These are phyloP conservation scores for Syritta pipiens DNA, from an alignment of 2,888 invertebrate species.

Conservation along the genomic window DNA sequence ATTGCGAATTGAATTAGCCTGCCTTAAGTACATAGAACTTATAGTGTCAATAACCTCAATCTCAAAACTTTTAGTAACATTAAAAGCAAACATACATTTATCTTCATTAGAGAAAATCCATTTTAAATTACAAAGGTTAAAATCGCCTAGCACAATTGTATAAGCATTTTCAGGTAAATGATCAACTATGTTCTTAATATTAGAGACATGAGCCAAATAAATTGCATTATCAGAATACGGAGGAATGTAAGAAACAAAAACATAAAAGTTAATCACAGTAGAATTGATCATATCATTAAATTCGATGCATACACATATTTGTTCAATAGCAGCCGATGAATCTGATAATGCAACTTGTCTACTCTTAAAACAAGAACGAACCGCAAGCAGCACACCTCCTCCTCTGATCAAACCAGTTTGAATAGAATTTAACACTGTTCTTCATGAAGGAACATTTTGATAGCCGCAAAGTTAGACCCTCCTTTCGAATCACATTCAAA, in stretches of 20 bases:
- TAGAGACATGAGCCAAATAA: too few species aligned
- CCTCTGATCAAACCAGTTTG: neutral
- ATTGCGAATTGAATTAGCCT: too few species aligned
- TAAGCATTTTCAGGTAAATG: too few species aligned
- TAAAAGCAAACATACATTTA: too few species aligned
- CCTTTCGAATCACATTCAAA: slow-evolving; percentile 18
- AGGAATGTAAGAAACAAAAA: neutral
- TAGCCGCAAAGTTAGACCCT: slow-evolving; percentile 59
- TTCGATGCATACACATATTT: neutral
- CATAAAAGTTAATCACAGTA: neutral
- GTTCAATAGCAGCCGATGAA: neutral
- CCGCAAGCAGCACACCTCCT: neutral
- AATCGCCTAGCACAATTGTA: too few species aligned
- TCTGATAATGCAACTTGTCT: neutral
- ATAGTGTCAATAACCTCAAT: too few species aligned
- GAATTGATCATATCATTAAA: neutral
- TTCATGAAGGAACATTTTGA: slow-evolving; percentile 71
- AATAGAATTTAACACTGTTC: slow-evolving; percentile 56
- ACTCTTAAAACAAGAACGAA: neutral
- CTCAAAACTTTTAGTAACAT: neutral
- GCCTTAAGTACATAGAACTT: too few species aligned
- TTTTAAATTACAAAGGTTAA: too few species aligned
- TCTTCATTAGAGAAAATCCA: too few species aligned
- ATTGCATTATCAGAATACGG: too few species aligned
- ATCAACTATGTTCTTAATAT: too few species aligned